A percentile compares a stretch with the other conserved stretches of the same genome.
These are phyloP conservation scores for Mandrillus leucophaeus DNA, from an alignment of 2,113 vertebrate species.

Conservation along the genomic window DNA sequence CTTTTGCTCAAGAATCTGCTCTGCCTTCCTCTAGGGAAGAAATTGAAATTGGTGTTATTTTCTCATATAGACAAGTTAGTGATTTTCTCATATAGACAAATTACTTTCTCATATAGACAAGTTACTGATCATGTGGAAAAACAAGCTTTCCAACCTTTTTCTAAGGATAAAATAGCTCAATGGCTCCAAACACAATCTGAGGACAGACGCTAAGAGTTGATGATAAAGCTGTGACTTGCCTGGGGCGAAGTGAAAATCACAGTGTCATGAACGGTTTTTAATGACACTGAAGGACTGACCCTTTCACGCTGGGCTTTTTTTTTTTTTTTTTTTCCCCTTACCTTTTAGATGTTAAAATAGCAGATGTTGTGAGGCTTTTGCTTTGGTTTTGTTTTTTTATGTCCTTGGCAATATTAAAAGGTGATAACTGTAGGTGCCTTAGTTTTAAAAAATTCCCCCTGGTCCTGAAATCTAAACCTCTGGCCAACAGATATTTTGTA, in stretches of 20 bases:
- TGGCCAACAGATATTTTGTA: background rate
- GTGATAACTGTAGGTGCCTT: background rate
- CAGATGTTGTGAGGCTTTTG: constrained; percentile 17
- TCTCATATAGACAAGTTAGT: background rate
- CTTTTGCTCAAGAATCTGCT: background rate
- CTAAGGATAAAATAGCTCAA: background rate
- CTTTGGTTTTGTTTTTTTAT: constrained; percentile 12
- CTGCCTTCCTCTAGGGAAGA: background rate
- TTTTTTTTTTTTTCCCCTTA: background rate
- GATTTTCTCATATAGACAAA: background rate
- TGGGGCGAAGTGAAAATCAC: constrained; percentile 24
- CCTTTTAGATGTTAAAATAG: constrained; percentile 30
- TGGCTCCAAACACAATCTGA: background rate
- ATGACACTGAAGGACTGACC: background rate
- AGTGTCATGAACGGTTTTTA: background rate
- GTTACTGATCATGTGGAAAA: background rate
- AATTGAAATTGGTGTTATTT: background rate
- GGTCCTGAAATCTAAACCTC: background rate
- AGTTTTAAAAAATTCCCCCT: background rate
- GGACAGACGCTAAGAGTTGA: background rate
- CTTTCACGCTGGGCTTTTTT: background rate
- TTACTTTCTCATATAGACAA: background rate
- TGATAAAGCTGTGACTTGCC: background rate
- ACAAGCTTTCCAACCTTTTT: background rate
- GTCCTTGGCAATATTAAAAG: constrained; percentile 33